Evolutionary conservation across 2,888 invertebrate genomes (phyloP).

Genomic region (Apamea epomidion): DNA sequence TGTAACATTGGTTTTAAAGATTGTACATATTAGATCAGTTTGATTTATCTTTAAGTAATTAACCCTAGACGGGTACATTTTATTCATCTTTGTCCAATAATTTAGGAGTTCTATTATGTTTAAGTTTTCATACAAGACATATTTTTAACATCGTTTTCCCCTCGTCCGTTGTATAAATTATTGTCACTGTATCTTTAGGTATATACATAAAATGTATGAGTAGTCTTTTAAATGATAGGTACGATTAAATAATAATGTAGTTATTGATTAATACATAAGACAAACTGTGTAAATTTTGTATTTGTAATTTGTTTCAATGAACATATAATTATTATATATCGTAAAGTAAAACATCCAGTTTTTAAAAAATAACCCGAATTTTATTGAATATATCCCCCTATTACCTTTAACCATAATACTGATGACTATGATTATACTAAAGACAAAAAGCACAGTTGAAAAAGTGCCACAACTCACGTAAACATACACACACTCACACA

Average conservation of each 20-base stretch:
- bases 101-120: constrained; percentile 76
- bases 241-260: constrained; percentile 87
- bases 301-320: constrained; percentile 93
- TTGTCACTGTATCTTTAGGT: constrained; percentile 86
- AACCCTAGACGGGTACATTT: constrained; percentile 79
- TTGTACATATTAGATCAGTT: constrained; percentile 85
- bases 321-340: constrained; percentile 93
- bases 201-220: constrained; percentile 89
- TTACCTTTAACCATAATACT: constrained; percentile 31
- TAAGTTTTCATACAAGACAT: constrained; percentile 70
- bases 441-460: neutral
- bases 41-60: constrained; percentile 79
- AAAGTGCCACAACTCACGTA: neutral
- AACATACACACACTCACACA: constrained; percentile 1
- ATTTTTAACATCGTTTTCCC: constrained; percentile 72
- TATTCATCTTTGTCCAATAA: constrained; percentile 82
- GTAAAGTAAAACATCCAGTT: constrained; percentile 93
- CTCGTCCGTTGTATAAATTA: constrained; percentile 89
- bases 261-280: constrained; percentile 85
- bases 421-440: neutral
- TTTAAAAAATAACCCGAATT: constrained; percentile 90
- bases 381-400: constrained; percentile 70
- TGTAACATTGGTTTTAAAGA: constrained; percentile 82
- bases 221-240: constrained; percentile 91
- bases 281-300: constrained; percentile 93